Evolutionary conservation across 2,797 vertebrate genomes (phyloP).

Genomic region (Eupleurogrammus muticus): DNA sequence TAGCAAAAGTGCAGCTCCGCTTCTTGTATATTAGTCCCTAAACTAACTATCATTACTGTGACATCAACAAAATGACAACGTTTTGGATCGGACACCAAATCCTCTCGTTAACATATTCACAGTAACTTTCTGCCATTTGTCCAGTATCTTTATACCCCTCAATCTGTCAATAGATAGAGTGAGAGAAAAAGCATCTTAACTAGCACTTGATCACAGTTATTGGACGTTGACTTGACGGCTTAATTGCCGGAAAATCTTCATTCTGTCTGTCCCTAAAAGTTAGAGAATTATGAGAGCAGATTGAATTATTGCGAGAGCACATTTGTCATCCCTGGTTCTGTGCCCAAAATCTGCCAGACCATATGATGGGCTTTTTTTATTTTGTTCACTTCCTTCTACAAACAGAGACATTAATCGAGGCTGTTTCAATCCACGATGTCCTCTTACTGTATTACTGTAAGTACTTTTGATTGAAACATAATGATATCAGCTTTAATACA

Average conservation of each 20-base stretch:
- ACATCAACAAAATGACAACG: slow-evolving; percentile 72
- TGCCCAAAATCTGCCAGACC: slow-evolving; percentile 91
- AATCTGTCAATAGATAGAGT: slow-evolving; percentile 85
- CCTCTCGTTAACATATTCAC: slow-evolving; percentile 85
- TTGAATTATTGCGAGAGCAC: slow-evolving; percentile 90
- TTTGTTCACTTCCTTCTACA: slow-evolving; percentile 87
- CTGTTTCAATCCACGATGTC: slow-evolving; percentile 70
- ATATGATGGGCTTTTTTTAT: slow-evolving; percentile 90
- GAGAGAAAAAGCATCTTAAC: slow-evolving; percentile 84
- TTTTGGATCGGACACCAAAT: slow-evolving; percentile 75
- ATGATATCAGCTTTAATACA: slow-evolving; percentile 62
- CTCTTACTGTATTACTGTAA: slow-evolving; percentile 60
- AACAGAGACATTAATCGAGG: slow-evolving; percentile 82
- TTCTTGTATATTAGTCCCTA: slow-evolving; percentile 52
- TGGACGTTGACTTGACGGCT: slow-evolving; percentile 84
- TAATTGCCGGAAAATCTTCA: slow-evolving; percentile 84
- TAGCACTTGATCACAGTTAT: slow-evolving; percentile 86
- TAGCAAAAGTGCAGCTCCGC: slow-evolving; percentile 35
- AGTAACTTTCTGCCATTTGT: slow-evolving; percentile 84
- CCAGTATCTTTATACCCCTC: slow-evolving; percentile 83
- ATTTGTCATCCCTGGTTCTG: slow-evolving; percentile 88
- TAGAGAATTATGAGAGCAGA: slow-evolving; percentile 90
- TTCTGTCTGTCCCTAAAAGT: slow-evolving; percentile 88
- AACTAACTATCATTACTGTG: slow-evolving; percentile 65
- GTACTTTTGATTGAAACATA: slow-evolving; percentile 58